A percentile compares a stretch with the other conserved stretches of the same genome.
phyloP scores from a whole-genome alignment of 2,888 invertebrate genomes.

The Drosophila mimica region DNA sequence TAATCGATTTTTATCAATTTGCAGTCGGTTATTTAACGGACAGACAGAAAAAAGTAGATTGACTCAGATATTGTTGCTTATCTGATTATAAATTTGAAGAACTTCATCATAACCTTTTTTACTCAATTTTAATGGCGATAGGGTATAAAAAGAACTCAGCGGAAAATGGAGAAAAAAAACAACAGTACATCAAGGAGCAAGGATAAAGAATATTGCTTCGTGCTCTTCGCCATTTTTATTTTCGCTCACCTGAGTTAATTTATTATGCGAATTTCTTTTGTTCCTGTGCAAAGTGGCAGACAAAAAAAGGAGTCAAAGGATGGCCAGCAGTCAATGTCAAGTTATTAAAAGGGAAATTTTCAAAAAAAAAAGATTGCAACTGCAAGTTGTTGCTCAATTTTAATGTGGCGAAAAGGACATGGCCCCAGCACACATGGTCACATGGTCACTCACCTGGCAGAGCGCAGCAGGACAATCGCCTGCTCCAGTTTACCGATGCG shows the following conservation, averaged over 20 bases:
- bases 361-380: constrained; percentile 59
- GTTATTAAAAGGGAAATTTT: constrained; percentile 70
- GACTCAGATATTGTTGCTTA: not conserved
- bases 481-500: constrained; percentile 90
- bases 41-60: not conserved
- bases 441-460: constrained; percentile 88
- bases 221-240: constrained; percentile 14
- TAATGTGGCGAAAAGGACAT: constrained; percentile 20
- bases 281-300: constrained; percentile 30
- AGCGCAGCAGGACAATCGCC: constrained; percentile 92
- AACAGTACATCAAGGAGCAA: not conserved
- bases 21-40: not conserved
- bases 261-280: constrained; percentile 76
- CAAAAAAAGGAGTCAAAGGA: constrained; percentile 21
- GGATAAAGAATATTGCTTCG: constrained; percentile 12
- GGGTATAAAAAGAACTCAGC: constrained; percentile 6
- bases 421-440: constrained; percentile 41
- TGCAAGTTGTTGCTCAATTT: constrained; percentile 53
- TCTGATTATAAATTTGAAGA: not conserved
- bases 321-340: constrained; percentile 74
- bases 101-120: not conserved
- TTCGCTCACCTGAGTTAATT: constrained; percentile 67
- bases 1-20: not conserved
- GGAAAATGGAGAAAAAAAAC: constrained; percentile 23
- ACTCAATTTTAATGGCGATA: not conserved